Evolutionary conservation across 2,888 invertebrate species (phyloP), one percentile per base, ranked within the genome.

Genomic region (Meteorus cinctellus): DNA sequence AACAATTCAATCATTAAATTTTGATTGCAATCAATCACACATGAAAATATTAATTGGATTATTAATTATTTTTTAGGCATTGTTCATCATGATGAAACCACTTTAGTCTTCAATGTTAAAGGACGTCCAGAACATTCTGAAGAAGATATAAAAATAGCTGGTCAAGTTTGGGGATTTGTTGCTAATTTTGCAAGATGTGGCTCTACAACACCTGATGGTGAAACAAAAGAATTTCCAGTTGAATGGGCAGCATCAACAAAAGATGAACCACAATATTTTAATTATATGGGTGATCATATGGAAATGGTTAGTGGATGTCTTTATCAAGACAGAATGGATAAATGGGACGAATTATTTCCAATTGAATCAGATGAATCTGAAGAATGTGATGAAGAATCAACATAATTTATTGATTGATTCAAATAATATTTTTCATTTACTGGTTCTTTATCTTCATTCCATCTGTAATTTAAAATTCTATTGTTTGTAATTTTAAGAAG

Each of bases 11-110:
- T 34, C 14, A 12, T 12, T 8, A 41, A 2, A 12, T 12, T 12
- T 41, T 41, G 24, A 6, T 34, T 34, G 0, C 34, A 34, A 8
- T 34, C 34, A 8, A 34, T 34, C 5, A 34, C 5, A 34, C 34
- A 34, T 34, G 5, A 34, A 34, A 6, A 34, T 34, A 34, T 34
- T 8, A 8, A 4, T 34, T 34, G 34, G 2, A 34, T 34, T 8
- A 34, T 34, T 8, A 34, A 34, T 41, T 41, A 0, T 12, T 41
- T 4, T 5, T 76, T 24, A 91, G 91, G 91, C 4, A 89, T 90
- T 3, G 89, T 89, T 0, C 91, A 91, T 82, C 90, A 91, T 66
- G 92, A 92, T 80, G 92, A 92, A 82, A 84, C 92, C 72, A 90
- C 91, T 79, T 92, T 92, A 81, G 78, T 92, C 5, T 91, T 91